phyloP scores from a whole-genome alignment of 92 coral and sea anemone species.

The Isaurus tuberculatus region DNA sequence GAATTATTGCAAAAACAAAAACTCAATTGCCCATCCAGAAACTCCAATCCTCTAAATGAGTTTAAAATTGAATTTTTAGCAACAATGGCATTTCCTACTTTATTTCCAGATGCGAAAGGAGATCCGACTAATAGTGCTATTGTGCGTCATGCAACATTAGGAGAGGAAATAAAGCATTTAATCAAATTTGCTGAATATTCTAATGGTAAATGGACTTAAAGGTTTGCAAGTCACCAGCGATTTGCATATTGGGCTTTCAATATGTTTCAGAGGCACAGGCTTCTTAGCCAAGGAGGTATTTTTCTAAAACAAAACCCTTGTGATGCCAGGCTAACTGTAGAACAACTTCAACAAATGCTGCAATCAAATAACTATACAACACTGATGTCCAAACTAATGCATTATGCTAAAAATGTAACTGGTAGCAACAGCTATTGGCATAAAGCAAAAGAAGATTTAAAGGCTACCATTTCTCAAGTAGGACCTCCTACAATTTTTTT shows the following conservation, averaged over 20 bases:
- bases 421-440: not conserved
- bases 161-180: not conserved
- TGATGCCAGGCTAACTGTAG: not conserved
- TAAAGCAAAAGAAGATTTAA: no score
- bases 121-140: not conserved
- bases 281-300: not conserved
- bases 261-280: not conserved
- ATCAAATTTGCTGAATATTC: no score
- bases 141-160: not conserved
- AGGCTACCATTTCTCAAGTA: no score
- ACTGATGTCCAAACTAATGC: not conserved
- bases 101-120: no score
- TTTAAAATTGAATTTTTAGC: slow-evolving; percentile 17
- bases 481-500: no score
- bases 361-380: not conserved
- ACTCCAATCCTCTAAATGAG: slow-evolving; percentile 12
- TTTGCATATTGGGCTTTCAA: not conserved
- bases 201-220: not conserved
- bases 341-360: no score
- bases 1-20: slow-evolving; percentile 45
- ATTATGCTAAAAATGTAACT: no score
- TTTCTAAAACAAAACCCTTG: not conserved
- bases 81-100: not conserved
- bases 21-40: slow-evolving; percentile 34
- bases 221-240: not conserved